These are phyloP conservation scores for Coranthus polyacanthus DNA, from an alignment of 2,797 vertebrate species.

Conservation along the genomic window DNA sequence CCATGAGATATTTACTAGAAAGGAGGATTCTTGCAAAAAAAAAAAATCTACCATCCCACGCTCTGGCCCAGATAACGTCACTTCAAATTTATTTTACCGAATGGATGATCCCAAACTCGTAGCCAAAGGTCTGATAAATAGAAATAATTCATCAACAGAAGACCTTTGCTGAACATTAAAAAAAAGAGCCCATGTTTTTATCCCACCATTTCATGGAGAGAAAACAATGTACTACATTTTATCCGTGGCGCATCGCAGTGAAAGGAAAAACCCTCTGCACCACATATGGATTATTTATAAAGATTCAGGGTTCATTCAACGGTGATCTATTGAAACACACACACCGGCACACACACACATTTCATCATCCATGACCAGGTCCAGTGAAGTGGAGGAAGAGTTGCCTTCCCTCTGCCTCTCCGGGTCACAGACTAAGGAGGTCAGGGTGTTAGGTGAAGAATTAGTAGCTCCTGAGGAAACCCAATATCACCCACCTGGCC, in stretches of 20 bases:
- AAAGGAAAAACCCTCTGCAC: constrained; percentile 28
- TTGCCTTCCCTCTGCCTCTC: constrained; percentile 35
- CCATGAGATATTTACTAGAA: too few relatives aligned
- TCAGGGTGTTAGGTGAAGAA: constrained; percentile 69
- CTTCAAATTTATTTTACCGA: too few relatives aligned
- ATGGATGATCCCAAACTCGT: too few relatives aligned
- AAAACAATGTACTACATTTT: background rate
- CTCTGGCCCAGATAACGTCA: too few relatives aligned
- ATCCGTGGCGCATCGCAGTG: background rate
- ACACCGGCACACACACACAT: constrained; percentile 26
- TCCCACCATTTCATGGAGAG: background rate
- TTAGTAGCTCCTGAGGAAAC: constrained; percentile 64
- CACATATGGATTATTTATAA: constrained; percentile 57
- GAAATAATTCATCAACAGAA: too few relatives aligned
- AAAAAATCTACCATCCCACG: too few relatives aligned
- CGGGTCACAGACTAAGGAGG: constrained; percentile 68
- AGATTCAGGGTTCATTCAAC: constrained; percentile 35
- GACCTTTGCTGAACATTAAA: too few relatives aligned
- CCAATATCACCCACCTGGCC: constrained; percentile 60
- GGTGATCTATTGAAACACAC: constrained; percentile 23
- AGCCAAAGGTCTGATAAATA: too few relatives aligned
- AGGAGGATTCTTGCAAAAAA: too few relatives aligned
- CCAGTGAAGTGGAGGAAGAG: constrained; percentile 58
- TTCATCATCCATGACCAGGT: constrained; percentile 54
- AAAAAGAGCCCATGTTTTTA: too few relatives aligned